A percentile compares a stretch with the other conserved stretches of the same genome.
Evolutionary conservation across 2,888 invertebrate species (phyloP).

Genomic region (Bimastos eiseni): DNA sequence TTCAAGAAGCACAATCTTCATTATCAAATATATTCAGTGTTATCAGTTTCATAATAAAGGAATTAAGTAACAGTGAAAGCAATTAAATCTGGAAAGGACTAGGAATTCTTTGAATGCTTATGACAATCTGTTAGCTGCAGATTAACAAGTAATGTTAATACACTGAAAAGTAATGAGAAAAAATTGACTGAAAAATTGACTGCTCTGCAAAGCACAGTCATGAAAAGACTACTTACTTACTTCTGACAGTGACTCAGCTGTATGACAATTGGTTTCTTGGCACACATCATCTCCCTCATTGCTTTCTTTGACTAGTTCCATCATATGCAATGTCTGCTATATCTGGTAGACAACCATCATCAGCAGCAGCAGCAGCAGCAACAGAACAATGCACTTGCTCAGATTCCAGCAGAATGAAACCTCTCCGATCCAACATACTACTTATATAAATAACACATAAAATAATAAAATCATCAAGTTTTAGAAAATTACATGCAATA

Average conservation of each 20-base stretch:
- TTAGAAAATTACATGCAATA: not conserved
- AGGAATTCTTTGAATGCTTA: not conserved
- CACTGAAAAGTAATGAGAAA: not conserved
- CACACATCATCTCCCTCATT: not conserved
- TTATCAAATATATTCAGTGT: too few species aligned
- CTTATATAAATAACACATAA: constrained; percentile 7
- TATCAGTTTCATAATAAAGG: too few species aligned
- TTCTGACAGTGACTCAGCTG: not conserved
- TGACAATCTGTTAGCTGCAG: not conserved
- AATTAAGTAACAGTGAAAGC: too few species aligned
- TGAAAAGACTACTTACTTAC: not conserved
- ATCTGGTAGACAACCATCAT: not conserved
- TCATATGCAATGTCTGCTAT: not conserved
- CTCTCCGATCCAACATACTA: constrained; percentile 30
- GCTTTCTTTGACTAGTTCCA: constrained; percentile 6
- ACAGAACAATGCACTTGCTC: not conserved
- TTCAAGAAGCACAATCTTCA: too few species aligned
- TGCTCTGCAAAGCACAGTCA: too few species aligned
- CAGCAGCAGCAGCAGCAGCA: too few species aligned
- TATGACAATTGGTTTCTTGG: not conserved
- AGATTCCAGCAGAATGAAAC: constrained; percentile 29
- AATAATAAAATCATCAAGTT: not conserved
- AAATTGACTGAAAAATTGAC: too few species aligned
- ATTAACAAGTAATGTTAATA: not conserved
- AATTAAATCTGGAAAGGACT: too few species aligned